Conservation (phyloP, 2,888 invertebrate genomes). For the Anoplius nigerrimus region DNA sequence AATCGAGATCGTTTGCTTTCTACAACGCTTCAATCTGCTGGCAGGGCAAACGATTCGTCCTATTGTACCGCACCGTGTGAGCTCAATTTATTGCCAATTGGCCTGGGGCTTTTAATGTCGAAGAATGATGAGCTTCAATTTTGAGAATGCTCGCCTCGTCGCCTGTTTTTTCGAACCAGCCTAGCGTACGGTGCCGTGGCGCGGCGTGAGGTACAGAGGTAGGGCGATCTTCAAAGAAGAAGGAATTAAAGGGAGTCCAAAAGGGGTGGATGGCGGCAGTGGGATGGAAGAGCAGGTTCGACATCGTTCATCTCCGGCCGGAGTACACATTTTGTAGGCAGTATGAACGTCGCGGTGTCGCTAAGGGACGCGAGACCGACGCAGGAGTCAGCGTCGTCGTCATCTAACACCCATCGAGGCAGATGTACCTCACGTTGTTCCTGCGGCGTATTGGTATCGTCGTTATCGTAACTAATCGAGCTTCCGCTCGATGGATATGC, state of each 20-base stretch:
- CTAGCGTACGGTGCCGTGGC: too few relatives aligned
- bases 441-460: slow-evolving; percentile 36
- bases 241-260: background rate
- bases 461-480: slow-evolving; percentile 40
- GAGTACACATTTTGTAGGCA: slow-evolving; percentile 69
- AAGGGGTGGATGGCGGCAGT: slow-evolving; percentile 3
- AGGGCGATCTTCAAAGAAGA: slow-evolving; percentile 16
- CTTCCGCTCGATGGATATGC: too few relatives aligned
- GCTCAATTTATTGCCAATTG: too few relatives aligned
- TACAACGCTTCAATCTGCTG: too few relatives aligned
- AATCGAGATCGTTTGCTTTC: too few relatives aligned
- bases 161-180: too few relatives aligned
- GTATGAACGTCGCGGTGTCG: slow-evolving; percentile 55
- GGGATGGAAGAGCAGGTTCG: slow-evolving; percentile 38
- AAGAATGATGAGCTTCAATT: too few relatives aligned
- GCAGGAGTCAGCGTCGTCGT: slow-evolving; percentile 13
- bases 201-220: too few relatives aligned
- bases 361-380: slow-evolving; percentile 59
- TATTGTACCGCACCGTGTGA: too few relatives aligned
- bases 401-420: slow-evolving; percentile 19
- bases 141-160: too few relatives aligned
- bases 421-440: slow-evolving; percentile 30
- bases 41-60: too few relatives aligned
- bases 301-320: slow-evolving; percentile 67
- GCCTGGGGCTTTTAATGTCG: too few relatives aligned